A percentile compares a stretch with the other conserved stretches of the same genome.
Conservation (phyloP, 2,113 vertebrate species). For the Brachyistius frenatus region DNA sequence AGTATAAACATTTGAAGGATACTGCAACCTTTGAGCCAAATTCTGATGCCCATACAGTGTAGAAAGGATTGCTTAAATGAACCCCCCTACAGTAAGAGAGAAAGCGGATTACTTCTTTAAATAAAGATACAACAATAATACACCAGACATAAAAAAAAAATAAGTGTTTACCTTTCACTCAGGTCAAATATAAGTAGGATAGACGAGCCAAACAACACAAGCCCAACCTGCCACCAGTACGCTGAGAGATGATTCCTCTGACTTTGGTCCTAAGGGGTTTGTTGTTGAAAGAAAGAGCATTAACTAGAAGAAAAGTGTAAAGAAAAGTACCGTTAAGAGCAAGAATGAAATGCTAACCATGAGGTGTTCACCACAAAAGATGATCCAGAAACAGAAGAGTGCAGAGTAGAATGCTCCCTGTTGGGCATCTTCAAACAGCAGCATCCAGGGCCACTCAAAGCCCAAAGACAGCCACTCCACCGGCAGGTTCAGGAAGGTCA, state of each 20-base stretch:
- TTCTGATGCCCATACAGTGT: slow-evolving; percentile 93
- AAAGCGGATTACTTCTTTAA: neutral
- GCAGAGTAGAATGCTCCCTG: slow-evolving; percentile 94
- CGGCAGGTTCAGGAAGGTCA: slow-evolving; percentile 94
- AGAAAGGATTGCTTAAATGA: slow-evolving; percentile 95
- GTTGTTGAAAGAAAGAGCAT: neutral
- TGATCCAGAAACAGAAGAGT: slow-evolving; percentile 95
- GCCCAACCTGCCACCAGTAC: slow-evolving; percentile 95
- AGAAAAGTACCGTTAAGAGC: neutral
- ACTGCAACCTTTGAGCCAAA: slow-evolving; percentile 90
- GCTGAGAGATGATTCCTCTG: slow-evolving; percentile 90
- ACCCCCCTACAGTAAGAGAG: slow-evolving; percentile 84
- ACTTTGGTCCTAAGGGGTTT: slow-evolving; percentile 87
- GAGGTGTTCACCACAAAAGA: slow-evolving; percentile 97
- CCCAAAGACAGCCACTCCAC: slow-evolving; percentile 96
- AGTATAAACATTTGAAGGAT: slow-evolving; percentile 82
- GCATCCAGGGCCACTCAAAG: slow-evolving; percentile 96
- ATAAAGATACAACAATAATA: neutral
- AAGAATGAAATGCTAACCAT: slow-evolving; percentile 83
- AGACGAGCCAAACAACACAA: slow-evolving; percentile 92
- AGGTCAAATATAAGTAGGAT: slow-evolving; percentile 95
- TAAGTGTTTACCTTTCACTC: slow-evolving; percentile 89
- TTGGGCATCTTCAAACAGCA: slow-evolving; percentile 92
- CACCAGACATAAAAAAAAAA: neutral
- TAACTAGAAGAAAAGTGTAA: neutral